A percentile compares a stretch with the other conserved stretches of the same genome.
Evolutionary conservation across 2,113 vertebrate genomes (phyloP).

Genomic region (Pseudorhombus dupliciocellatus): DNA sequence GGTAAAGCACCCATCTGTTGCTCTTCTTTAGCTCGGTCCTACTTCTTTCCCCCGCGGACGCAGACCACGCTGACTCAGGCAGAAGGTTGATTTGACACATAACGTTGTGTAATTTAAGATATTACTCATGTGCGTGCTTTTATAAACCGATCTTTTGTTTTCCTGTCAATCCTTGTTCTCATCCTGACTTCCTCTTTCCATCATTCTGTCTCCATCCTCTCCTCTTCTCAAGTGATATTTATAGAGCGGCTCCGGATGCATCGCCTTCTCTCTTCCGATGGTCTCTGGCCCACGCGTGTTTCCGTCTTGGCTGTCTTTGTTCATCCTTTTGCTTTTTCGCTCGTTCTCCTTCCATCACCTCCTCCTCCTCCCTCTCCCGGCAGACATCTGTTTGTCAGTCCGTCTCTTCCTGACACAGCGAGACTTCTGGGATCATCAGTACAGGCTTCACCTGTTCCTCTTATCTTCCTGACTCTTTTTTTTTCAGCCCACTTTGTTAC

Average conservation of each 20-base stretch:
- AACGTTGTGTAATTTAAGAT: background rate
- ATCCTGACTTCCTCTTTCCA: constrained; percentile 43
- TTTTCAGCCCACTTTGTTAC: constrained; percentile 10
- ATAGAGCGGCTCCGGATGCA: constrained; percentile 69
- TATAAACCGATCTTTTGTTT: constrained; percentile 5
- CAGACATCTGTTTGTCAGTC: constrained; percentile 41
- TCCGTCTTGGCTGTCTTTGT: constrained; percentile 59
- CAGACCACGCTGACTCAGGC: background rate
- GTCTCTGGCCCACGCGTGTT: constrained; percentile 64
- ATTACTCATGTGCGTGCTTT: background rate
- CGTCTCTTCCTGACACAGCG: constrained; percentile 25
- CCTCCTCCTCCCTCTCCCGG: constrained; percentile 26
- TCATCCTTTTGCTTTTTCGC: constrained; percentile 47
- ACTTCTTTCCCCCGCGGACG: background rate
- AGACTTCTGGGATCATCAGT: constrained; percentile 22
- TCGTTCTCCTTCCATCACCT: constrained; percentile 26
- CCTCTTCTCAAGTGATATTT: constrained; percentile 67
- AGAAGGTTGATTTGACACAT: background rate
- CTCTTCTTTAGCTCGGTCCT: background rate
- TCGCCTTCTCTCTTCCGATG: constrained; percentile 51
- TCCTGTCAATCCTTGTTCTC: constrained; percentile 6
- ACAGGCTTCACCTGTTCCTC: constrained; percentile 22
- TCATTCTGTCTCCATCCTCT: constrained; percentile 56
- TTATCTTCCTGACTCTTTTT: constrained; percentile 15
- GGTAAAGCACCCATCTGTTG: constrained; percentile 32